These are phyloP conservation scores for Cetonia aurata DNA, from an alignment of 2,888 invertebrate species.

Conservation along the genomic window DNA sequence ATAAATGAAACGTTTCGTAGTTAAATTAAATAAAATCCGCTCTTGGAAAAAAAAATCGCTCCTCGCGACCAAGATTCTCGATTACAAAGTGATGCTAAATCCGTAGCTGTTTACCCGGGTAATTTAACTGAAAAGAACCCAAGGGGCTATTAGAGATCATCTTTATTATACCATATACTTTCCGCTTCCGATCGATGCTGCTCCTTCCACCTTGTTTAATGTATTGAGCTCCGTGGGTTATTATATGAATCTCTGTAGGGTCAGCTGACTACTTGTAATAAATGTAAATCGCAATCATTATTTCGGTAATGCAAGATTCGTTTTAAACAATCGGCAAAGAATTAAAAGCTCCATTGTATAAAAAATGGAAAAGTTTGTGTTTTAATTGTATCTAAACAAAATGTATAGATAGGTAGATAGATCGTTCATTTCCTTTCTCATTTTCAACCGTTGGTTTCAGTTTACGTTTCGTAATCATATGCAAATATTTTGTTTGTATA, in stretches of 20 bases:
- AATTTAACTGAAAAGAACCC: conserved; percentile 42
- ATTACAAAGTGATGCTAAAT: conserved; percentile 36
- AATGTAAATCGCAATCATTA: neutral
- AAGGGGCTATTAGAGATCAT: conserved; percentile 43
- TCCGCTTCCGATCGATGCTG: conserved; percentile 31
- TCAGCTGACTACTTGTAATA: conserved; percentile 9
- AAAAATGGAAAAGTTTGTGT: no score
- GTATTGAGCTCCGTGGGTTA: conserved; percentile 10
- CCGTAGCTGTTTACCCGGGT: conserved; percentile 34
- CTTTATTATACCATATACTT: conserved; percentile 44
- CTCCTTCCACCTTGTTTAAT: conserved; percentile 28
- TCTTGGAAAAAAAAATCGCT: conserved; percentile 13
- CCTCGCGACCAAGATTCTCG: conserved; percentile 2
- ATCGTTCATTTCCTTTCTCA: no score
- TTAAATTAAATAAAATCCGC: conserved; percentile 22
- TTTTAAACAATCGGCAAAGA: neutral
- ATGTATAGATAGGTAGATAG: no score
- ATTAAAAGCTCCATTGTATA: neutral
- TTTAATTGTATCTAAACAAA: no score
- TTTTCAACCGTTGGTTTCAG: no score
- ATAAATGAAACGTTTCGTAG: conserved; percentile 18
- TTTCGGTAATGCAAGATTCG: neutral
- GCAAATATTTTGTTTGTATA: no score
- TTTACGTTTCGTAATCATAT: no score
- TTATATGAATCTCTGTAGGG: conserved; percentile 16